Conservation (phyloP, 2,797 vertebrate species). For the Pipistrellus pygmaeus region DNA sequence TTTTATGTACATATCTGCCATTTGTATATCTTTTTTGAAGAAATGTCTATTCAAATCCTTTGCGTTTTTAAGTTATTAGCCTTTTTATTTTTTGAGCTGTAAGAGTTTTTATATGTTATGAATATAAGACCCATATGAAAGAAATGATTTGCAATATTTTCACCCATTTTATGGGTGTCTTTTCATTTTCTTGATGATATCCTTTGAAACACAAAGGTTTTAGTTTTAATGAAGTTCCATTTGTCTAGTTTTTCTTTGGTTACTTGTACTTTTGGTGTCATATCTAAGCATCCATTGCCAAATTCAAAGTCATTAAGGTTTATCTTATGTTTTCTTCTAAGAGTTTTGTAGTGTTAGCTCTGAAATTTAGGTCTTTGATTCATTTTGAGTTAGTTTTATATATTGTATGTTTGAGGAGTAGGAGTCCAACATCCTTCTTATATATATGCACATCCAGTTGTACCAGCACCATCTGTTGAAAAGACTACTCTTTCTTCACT, state of each 20-base stretch:
- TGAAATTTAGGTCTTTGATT: neutral
- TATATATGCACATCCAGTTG: neutral
- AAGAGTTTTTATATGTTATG: neutral
- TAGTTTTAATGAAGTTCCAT: neutral
- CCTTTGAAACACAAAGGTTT: neutral
- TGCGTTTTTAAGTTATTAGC: neutral
- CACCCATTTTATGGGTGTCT: neutral
- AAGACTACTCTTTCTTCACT: neutral
- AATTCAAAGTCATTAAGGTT: neutral
- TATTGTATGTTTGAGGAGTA: neutral
- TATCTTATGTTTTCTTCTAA: neutral
- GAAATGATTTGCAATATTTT: neutral
- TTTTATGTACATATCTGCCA: neutral
- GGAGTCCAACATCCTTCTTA: neutral
- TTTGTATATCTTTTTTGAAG: neutral
- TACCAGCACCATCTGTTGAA: neutral
- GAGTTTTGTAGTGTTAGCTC: neutral
- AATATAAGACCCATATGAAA: neutral
- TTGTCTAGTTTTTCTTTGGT: neutral
- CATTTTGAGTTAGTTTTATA: neutral
- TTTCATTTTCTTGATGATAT: neutral
- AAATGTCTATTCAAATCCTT: neutral
- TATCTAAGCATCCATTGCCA: neutral
- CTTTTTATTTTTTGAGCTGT: neutral
- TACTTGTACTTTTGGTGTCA: neutral